Percentiles rank a stretch among this genome's conserved stretches.
Conservation (phyloP, 2,113 vertebrate genomes). For the Theristicus caerulescens region DNA sequence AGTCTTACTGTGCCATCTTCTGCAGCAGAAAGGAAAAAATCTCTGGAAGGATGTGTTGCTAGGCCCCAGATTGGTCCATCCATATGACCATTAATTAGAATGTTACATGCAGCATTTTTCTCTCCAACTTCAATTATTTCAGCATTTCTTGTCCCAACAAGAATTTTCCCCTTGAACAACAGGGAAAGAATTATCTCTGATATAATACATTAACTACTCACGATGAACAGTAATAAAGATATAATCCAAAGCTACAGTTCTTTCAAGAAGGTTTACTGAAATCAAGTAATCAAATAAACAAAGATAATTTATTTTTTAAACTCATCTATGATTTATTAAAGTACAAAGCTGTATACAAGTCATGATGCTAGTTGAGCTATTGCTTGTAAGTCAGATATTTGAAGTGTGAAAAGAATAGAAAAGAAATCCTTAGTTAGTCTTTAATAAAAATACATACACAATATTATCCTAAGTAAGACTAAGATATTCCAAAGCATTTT, state of each 20-base stretch:
- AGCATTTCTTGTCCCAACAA: constrained; percentile 92
- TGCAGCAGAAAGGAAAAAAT: constrained; percentile 93
- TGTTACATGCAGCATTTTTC: constrained; percentile 95
- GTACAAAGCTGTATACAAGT: background rate
- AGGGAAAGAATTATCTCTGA: background rate
- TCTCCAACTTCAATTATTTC: constrained; percentile 98
- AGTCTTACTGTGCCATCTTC: constrained; percentile 96
- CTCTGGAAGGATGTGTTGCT: constrained; percentile 88
- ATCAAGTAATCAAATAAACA: background rate
- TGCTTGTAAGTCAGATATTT: background rate
- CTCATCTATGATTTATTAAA: background rate
- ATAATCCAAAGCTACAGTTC: background rate
- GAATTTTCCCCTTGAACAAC: constrained; percentile 88
- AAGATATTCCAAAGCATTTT: background rate
- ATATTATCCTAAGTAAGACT: background rate
- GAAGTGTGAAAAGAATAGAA: background rate
- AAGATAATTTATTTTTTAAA: background rate
- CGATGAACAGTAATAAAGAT: background rate
- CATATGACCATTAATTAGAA: constrained; percentile 93
- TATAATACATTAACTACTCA: background rate
- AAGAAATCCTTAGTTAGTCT: background rate
- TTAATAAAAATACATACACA: background rate
- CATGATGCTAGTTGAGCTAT: background rate
- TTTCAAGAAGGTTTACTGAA: background rate
- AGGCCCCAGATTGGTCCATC: constrained; percentile 95